Conservation (phyloP, 2,113 vertebrate species). For the Chaetodon auriga region DNA sequence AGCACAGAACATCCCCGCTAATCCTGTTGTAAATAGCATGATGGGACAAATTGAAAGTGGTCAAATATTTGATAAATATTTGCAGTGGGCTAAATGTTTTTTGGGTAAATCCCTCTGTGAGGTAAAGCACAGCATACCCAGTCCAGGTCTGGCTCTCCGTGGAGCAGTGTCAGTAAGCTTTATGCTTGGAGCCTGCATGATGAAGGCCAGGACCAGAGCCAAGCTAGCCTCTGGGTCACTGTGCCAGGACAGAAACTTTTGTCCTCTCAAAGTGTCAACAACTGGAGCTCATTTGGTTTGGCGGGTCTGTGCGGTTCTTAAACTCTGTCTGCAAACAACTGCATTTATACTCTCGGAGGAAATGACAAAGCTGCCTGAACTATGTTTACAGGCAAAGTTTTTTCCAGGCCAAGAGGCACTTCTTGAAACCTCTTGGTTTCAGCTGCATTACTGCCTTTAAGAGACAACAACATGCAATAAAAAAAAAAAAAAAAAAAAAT, state of each 20-base stretch:
- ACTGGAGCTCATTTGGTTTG: background rate
- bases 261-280: background rate
- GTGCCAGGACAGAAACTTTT: background rate
- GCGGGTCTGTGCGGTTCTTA: background rate
- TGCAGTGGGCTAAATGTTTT: constrained; percentile 16
- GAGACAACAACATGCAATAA: background rate
- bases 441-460: background rate
- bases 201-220: constrained; percentile 32
- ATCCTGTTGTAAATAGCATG: constrained; percentile 61
- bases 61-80: constrained; percentile 68
- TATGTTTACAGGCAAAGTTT: background rate
- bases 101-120: constrained; percentile 5
- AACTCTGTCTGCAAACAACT: background rate
- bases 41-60: constrained; percentile 56
- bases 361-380: background rate
- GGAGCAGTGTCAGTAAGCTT: constrained; percentile 14
- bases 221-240: constrained; percentile 37
- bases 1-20: constrained; percentile 61
- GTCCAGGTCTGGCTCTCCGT: constrained; percentile 1
- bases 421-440: background rate
- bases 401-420: background rate
- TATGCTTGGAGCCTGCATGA: background rate
- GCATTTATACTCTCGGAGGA: background rate
- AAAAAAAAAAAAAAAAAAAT: no score
- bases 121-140: background rate